A percentile compares a stretch with the other conserved stretches of the same genome.
phyloP scores from a whole-genome alignment of 1,140 invertebrate genomes.

The Aphaenogaster ashmeadi region DNA sequence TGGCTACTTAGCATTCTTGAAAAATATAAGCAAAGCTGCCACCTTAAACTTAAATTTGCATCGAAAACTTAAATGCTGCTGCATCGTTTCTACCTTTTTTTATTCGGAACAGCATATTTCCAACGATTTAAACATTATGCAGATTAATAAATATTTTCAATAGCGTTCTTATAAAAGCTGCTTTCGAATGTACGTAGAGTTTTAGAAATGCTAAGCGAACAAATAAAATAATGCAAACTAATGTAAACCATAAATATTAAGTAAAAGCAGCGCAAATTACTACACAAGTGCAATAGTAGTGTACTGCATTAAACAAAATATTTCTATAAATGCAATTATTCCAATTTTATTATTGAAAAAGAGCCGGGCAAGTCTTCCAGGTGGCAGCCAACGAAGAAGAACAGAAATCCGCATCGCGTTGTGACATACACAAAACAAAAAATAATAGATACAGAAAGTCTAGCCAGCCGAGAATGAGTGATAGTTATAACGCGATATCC shows the following conservation, averaged over 20 bases:
- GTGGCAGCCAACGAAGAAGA: constrained; percentile 34
- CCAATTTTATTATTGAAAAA: constrained; percentile 19
- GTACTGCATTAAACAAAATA: constrained; percentile 5
- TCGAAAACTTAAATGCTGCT: constrained; percentile 23
- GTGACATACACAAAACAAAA: constrained; percentile 34
- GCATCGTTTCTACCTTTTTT: not conserved
- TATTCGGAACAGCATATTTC: not conserved
- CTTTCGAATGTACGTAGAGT: not conserved
- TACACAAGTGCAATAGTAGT: constrained; percentile 35
- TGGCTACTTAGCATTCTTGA: constrained; percentile 4
- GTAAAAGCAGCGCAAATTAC: constrained; percentile 42
- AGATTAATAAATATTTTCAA: constrained; percentile 13
- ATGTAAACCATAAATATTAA: constrained; percentile 3
- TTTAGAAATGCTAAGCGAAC: constrained; percentile 21
- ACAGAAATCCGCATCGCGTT: constrained; percentile 36
- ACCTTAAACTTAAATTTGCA: constrained; percentile 48
- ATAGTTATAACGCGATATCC: constrained; percentile 13
- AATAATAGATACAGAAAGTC: constrained; percentile 42
- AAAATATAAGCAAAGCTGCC: constrained; percentile 54
- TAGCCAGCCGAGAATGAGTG: constrained; percentile 25
- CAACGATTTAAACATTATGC: not conserved
- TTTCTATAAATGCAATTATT: constrained; percentile 33
- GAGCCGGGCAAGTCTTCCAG: constrained; percentile 15
- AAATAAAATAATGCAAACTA: constrained; percentile 24
- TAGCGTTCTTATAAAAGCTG: not conserved